Conservation (phyloP, 35 echinoderm and acorn worm genomes). For the Anneissia japonica region DNA sequence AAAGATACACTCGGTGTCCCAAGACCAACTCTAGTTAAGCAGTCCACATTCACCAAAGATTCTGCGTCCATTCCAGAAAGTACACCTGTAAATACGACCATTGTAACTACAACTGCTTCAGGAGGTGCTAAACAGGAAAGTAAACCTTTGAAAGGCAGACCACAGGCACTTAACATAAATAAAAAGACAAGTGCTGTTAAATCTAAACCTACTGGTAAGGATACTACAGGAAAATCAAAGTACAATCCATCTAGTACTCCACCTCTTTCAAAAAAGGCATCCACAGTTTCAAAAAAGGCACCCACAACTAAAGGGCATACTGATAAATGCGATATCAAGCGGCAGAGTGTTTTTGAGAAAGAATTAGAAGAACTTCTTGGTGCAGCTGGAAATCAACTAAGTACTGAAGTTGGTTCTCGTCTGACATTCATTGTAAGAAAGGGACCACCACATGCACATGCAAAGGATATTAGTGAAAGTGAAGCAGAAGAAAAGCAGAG, state of each 20-base stretch:
- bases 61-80: constrained; percentile 81
- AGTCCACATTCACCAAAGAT: constrained; percentile 98
- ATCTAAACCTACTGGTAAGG: neutral
- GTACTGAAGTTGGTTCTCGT: neutral
- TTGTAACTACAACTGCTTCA: neutral
- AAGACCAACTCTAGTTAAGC: constrained; percentile 75
- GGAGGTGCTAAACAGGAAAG: neutral
- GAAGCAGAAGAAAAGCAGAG: neutral
- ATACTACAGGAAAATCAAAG: neutral
- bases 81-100: constrained; percentile 54
- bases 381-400: neutral
- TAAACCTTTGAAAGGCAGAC: neutral
- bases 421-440: neutral
- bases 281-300: neutral
- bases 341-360: neutral
- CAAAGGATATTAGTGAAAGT: neutral
- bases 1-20: constrained; percentile 19
- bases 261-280: neutral
- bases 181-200: neutral
- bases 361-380: neutral
- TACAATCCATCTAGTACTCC: neutral
- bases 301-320: neutral
- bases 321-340: neutral
- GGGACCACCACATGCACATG: neutral
- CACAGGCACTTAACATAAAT: neutral